Evolutionary conservation across 1,140 invertebrate species (phyloP), one percentile per base, ranked within the genome.

Genomic region (Macrotrachela quadricornifera): DNA sequence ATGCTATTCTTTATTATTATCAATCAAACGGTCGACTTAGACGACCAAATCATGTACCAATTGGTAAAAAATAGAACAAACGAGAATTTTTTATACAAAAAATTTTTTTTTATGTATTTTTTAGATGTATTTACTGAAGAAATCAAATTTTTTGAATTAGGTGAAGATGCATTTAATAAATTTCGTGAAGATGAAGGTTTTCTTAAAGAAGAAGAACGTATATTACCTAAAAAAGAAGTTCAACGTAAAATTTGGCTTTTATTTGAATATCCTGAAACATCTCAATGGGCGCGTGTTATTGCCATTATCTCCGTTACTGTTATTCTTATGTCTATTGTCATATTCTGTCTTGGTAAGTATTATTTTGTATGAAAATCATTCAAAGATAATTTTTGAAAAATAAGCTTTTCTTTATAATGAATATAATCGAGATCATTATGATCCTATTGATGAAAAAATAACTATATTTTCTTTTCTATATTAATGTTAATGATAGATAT

Each of bases 261-360:
- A 42, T 13, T 42, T 10, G 41, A 42, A 42, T 42, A 14, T 42
- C 41, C 41, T 42, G 41, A 42, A 42, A 42, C 41, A 42, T 42
- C 41, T 3, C 12, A 42, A 14, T 13, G 41, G 13, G 41, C 41
- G 10, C 41, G 41, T 42, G 41, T 42, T 14, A 15, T 42, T 14
- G 41, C 41, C 41, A 42, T 42, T 9, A 45, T 68, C 11, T 68
- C 65, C 10, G 58, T 70, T 1, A 36, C 58, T 8, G 62, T 68
- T 18, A 71, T 70, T 49, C 39, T 70, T 9, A 51, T 62, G 0
- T 69, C 66, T 6, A 63, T 70, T 38, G 60, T 63, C 10, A 64
- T 59, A 10, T 68, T 71, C 53, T 71, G 69, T 51, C 47, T 54
- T 16, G 46, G 21, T 30, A 30, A n/a, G 21, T 4, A 30, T 30